Base-by-base conservation (phyloP, 2,113 vertebrate species). In the Forbesichthys papilliferus region DNA sequence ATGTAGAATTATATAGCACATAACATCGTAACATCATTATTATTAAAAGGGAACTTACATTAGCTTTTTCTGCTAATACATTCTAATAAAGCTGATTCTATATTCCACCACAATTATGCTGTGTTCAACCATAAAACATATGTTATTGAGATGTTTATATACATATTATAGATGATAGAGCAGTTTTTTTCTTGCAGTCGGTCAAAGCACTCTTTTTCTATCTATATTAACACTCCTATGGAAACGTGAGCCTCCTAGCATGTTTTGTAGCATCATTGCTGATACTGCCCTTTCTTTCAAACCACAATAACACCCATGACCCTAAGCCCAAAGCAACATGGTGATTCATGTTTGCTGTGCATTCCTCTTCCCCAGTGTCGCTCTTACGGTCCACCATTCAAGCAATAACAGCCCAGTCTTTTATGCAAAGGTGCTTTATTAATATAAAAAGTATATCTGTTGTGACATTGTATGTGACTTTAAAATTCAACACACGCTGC, bases 381-480 rank as follows among this genome's bases (percentile, higher is more conserved):
- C 36, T 42, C 36, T 42, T 42, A 42, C 5, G 36, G 36, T 42
- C 36, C 36, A 14, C 55, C 66, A 36, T 65, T 59, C 61, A 75
- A 42, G 0, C 1, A 66, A 9, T 46, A 51, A 63, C 49, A 73
- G 73, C 61, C 70, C 53, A 74, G 79, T 64, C 72, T 59, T 13
- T 59, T 13, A 48, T 58, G 73, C 47, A 72, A 77, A 79, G 60
- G 47, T 58, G 66, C 77, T 71, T 78, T 78, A 83, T 78, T 86
- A 80, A 84, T 79, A 79, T 82, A 75, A 75, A 78, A 84, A 79
- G 85, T 69, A 75, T 85, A 85, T 85, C 81, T 73, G 70, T 42
- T 57, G 79, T 85, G 82, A 88, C 80, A 88, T 86, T 86, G 84
- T 20, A 60, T 1, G 33, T 73, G 81, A 84, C 84, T 86, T 88